Evolutionary conservation across 2,888 invertebrate species (phyloP), one percentile per base, ranked within the genome.

Genomic region (Mycalesis mineus): DNA sequence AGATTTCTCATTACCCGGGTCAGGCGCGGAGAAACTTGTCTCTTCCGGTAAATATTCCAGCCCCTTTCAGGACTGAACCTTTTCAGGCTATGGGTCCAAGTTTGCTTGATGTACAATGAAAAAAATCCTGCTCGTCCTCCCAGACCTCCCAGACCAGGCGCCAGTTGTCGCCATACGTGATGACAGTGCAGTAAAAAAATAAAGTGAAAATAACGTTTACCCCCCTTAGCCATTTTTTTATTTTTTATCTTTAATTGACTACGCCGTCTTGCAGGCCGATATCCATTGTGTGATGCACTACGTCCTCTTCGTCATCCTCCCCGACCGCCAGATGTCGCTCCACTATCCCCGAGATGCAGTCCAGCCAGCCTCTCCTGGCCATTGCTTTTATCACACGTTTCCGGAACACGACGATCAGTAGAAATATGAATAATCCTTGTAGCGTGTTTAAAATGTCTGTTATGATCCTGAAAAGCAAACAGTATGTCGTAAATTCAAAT

Each of bases 401-500:
- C 7, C 92, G 80, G 63, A 91, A 90, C 36, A 92, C 84, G n/a
- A 93, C 91, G 58, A 93, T 73, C 41, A 93, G 74, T 28, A 92
- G 60, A 74, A 93, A 93, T 67, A 93, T 91, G 40, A 92, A 65
- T n/a, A 92, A 66, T 0, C 93, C 93, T 80, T 93, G 92, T 5
- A 92, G 77, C 0, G 88, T 77, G 77, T 93, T 93, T 62, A 92
- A 77, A 39, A 91, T 75, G 76, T 93, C 93, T 2, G 91, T 77
- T 22, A 92, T 74, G 7, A 87, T 73, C 91, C 92, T 92, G 83
- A 62, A 82, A 84, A 49, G 64, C 63, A 68, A 36, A 6, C 1
- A 15, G 1, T 15, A 13, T 45, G 7, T 47, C 31, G 5, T 15
- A 14, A 33, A 8, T n/a, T 7, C 7, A 9, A 1, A 8, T 11